Evolutionary conservation across 2,797 vertebrate species (phyloP), one percentile per base, ranked within the genome.

Genomic region (Mycteria americana): DNA sequence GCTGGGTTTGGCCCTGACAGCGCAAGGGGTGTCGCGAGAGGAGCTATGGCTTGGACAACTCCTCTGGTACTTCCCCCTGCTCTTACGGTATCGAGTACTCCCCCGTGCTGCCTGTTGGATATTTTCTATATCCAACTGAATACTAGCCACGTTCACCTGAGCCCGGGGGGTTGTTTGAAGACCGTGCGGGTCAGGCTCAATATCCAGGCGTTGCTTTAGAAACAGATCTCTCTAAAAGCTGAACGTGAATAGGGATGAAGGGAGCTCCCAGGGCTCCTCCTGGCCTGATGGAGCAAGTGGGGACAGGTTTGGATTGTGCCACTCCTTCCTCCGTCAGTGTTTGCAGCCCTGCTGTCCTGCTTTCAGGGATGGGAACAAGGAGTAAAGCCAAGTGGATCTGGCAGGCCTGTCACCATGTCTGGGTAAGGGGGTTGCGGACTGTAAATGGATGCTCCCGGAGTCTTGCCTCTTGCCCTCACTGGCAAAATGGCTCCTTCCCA

Each of bases 241-340:
- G 27, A 31, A 43, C 0, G 0, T 31, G n/a, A 80, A 18, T 3
- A 53, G 23, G 31, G 31, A 4, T 54, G 39, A 60, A 39, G 51
- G 33, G 57, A 70, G 37, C 63, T 65, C 33, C 43, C 63, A 28
- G 43, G 30, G 57, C 39, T 64, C 64, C 57, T 64, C 27, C 39
- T 60, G 86, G 27, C 35, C 35, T 12, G 27, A 19, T 37, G 46
- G 64, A 43, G 19, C 70, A 70, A n/a, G 35, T 10, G 18, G 46
- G 35, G 19, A 31, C 23, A 48, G 59, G 35, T 65, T 45, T 54
- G 53, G 48, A 22, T 78, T 62, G 43, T 73, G 60, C 22, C 23
- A 5, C 30, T 72, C 41, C 46, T 79, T 74, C 45, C 46, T 60
- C 46, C 13, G 0, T 53, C 24, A 30, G 45, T 0, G 0, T 64